phyloP scores from a whole-genome alignment of 2,888 invertebrate genomes.

The Sycophila texana region DNA sequence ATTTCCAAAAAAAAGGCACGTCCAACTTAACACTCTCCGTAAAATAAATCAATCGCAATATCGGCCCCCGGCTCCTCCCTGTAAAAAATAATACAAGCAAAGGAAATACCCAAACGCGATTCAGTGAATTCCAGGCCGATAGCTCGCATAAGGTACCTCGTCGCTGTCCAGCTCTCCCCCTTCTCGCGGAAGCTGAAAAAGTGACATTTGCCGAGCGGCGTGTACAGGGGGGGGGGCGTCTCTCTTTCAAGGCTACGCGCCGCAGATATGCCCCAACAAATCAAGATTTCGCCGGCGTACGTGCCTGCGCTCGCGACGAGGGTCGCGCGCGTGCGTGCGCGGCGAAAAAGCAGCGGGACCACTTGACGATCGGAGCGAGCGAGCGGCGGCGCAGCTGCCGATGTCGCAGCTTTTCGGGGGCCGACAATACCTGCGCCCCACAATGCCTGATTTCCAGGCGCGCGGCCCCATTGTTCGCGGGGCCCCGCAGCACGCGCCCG shows the following conservation, averaged over 20 bases:
- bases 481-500: constrained; percentile 47
- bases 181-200: constrained; percentile 2
- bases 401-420: constrained; percentile 72
- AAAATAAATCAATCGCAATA: constrained; percentile 1
- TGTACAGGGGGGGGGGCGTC: not conserved
- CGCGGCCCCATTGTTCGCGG: constrained; percentile 25
- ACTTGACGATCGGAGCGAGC: constrained; percentile 43
- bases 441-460: constrained; percentile 54
- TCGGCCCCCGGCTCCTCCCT: not conserved
- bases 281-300: constrained; percentile 50
- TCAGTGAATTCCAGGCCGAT: not conserved
- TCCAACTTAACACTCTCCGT: not conserved
- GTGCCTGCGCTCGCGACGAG: constrained; percentile 36
- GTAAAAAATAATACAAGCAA: not conserved
- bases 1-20: not conserved
- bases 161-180: not conserved
- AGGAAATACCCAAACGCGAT: too few relatives aligned
- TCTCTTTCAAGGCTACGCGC: constrained; percentile 45
- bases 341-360: constrained; percentile 47
- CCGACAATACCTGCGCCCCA: constrained; percentile 72
- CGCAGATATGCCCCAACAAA: constrained; percentile 10
- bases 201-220: constrained; percentile 7
- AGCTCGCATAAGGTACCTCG: not conserved
- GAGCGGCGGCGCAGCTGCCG: constrained; percentile 68
- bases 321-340: constrained; percentile 44